phyloP scores from a whole-genome alignment of 1,140 invertebrate species.

The Drosophila ironensis region DNA sequence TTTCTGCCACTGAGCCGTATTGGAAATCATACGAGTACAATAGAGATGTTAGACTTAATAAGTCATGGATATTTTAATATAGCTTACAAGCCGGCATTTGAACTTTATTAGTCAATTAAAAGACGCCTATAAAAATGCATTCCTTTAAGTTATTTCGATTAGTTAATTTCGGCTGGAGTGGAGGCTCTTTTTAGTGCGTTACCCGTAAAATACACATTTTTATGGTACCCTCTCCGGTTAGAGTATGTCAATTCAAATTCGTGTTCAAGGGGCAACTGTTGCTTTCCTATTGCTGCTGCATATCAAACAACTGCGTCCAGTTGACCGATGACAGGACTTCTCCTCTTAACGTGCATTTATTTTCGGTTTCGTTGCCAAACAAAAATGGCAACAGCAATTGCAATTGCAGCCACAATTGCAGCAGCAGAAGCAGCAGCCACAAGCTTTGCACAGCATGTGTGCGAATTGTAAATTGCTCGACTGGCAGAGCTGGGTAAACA shows the following conservation, averaged over 20 bases:
- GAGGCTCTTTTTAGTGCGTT: not conserved
- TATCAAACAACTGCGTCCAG: conserved; percentile 72
- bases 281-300: conserved; percentile 35
- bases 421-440: conserved; percentile 20
- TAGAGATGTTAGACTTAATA: too few species aligned
- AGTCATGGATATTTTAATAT: too few species aligned
- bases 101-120: not conserved
- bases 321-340: conserved; percentile 71
- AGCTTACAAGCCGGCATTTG: not conserved
- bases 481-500: conserved; percentile 55
- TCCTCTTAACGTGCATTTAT: conserved; percentile 70
- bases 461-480: conserved; percentile 73
- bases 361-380: conserved; percentile 69
- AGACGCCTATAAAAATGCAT: not conserved
- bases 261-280: conserved; percentile 49
- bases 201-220: not conserved
- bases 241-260: conserved; percentile 29
- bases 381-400: conserved; percentile 29
- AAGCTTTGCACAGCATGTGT: conserved; percentile 64
- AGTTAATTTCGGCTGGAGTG: too few species aligned
- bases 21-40: too few species aligned
- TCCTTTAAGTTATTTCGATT: not conserved
- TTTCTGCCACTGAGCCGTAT: too few species aligned
- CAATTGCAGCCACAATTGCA: not conserved
- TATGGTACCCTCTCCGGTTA: not conserved